Evolutionary conservation across 2,113 vertebrate genomes (phyloP), one percentile per base, ranked within the genome.

Genomic region (Psettodes erumei): DNA sequence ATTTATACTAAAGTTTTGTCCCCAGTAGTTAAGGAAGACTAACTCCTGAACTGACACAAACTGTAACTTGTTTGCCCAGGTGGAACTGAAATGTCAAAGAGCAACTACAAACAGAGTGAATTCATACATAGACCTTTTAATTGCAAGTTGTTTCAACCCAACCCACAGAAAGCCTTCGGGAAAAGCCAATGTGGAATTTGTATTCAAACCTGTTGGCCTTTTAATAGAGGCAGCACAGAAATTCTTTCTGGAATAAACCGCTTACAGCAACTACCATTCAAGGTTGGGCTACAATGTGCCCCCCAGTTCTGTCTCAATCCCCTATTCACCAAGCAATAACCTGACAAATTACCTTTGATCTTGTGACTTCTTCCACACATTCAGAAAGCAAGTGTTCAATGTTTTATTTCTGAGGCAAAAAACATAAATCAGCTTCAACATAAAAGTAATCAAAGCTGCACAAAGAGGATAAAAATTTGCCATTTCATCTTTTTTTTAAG

Each of bases 91-190:
- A n/a, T n/a, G 28, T 27, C 32, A 67, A 77, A 67, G 60, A n/a
- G 12, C 16, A 71, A 37, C 43, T 15, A 23, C 33, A 43, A 54
- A 68, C 33, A 33, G 32, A 63, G 55, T 8, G 51, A 72, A 42
- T 79, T 58, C 55, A 64, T 75, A 30, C 55, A 64, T 75, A 30
- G 27, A 75, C 8, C 40, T 75, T 75, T 61, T 59, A 61, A 68
- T 19, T 53, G 27, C 18, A 75, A 38, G 56, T 58, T 3, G 5
- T 69, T 72, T 55, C 37, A 38, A 70, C 61, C 21, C 47, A 43
- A 78, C 71, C 43, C 48, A 38, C 35, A 50, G 28, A 75, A 19
- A 61, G 43, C 56, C 53, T 2, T 15, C 32, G 54, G 45, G 59
- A 70, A 73, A 70, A 56, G 32, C 42, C 25, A 55, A 19, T 23